Percentiles rank a stretch among this genome's conserved stretches.
phyloP scores from a whole-genome alignment of 37 sponge, comb jelly and placozoan species.

The Spongia lamella region DNA sequence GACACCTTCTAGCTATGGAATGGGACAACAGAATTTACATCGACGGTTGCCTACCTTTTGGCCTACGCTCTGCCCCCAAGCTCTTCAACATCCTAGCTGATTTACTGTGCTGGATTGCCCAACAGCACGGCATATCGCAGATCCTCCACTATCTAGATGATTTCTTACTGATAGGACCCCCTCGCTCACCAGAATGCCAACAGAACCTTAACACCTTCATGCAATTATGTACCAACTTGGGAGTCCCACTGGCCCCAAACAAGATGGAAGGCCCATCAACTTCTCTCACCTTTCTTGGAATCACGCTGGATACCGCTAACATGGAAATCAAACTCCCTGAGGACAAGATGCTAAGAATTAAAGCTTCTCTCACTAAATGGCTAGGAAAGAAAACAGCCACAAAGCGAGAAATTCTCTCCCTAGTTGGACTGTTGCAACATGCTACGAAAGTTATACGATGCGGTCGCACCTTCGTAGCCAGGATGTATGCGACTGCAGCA shows the following conservation, averaged over 20 bases:
- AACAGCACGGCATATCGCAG: not conserved
- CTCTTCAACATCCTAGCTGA: constrained; percentile 22
- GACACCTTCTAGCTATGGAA: constrained; percentile 27
- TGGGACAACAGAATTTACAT: constrained; percentile 18
- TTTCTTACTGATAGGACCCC: not conserved
- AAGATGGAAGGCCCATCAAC: constrained; percentile 28
- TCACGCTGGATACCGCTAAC: constrained; percentile 20
- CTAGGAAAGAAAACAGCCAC: not conserved
- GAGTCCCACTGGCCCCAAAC: not conserved
- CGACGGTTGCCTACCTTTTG: too few relatives aligned
- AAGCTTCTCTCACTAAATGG: not conserved
- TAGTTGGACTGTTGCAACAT: constrained; percentile 10
- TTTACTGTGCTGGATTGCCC: constrained; percentile 1
- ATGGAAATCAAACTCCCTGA: too few relatives aligned
- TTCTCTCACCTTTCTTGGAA: too few relatives aligned
- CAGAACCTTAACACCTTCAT: not conserved
- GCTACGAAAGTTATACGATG: constrained; percentile 7
- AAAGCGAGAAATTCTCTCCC: too few relatives aligned
- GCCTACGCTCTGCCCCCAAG: too few relatives aligned
- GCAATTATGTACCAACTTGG: not conserved
- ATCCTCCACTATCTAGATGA: constrained; percentile 22
- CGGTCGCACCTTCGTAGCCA: constrained; percentile 16
- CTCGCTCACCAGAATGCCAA: not conserved
- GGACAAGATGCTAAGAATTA: constrained; percentile 4
- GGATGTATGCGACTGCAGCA: not conserved